Conservation (phyloP, 1,140 invertebrate species). For the Cylas formicarius region DNA sequence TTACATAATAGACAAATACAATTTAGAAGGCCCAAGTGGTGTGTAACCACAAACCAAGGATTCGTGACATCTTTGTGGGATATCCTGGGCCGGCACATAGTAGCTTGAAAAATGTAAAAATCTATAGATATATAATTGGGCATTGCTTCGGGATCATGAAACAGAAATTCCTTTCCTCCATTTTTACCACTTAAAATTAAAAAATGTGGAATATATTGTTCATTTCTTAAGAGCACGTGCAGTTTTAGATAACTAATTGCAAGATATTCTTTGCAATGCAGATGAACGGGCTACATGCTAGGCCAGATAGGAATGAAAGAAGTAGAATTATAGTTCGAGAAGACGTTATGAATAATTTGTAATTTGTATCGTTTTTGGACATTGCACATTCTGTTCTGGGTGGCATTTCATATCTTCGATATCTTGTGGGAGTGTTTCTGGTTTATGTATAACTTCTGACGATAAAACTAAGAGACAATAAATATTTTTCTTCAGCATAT, state of each 20-base stretch:
- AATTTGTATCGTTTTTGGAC: no score
- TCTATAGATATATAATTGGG: slow-evolving; percentile 23
- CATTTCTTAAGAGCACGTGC: slow-evolving; percentile 24
- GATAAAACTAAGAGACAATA: no score
- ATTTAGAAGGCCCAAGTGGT: slow-evolving; percentile 14
- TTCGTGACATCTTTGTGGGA: slow-evolving; percentile 29
- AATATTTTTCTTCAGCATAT: no score
- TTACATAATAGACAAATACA: slow-evolving; percentile 3
- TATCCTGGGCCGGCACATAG: slow-evolving; percentile 29
- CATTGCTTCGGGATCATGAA: slow-evolving; percentile 28
- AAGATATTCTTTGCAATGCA: no score
- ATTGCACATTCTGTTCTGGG: no score
- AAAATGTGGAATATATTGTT: slow-evolving; percentile 13
- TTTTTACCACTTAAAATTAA: slow-evolving; percentile 27
- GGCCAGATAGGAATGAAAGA: no score
- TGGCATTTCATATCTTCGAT: no score
- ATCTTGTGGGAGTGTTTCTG: no score
- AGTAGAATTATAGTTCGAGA: no score
- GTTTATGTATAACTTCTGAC: no score
- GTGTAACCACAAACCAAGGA: slow-evolving; percentile 24
- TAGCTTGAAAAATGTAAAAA: slow-evolving; percentile 23
- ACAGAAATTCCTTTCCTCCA: slow-evolving; percentile 23
- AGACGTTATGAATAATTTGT: no score
- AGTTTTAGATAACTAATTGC: slow-evolving; percentile 29
- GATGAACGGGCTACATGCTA: no score